Conservation (phyloP, 2,113 vertebrate species). For the Leucopsar rothschildi region DNA sequence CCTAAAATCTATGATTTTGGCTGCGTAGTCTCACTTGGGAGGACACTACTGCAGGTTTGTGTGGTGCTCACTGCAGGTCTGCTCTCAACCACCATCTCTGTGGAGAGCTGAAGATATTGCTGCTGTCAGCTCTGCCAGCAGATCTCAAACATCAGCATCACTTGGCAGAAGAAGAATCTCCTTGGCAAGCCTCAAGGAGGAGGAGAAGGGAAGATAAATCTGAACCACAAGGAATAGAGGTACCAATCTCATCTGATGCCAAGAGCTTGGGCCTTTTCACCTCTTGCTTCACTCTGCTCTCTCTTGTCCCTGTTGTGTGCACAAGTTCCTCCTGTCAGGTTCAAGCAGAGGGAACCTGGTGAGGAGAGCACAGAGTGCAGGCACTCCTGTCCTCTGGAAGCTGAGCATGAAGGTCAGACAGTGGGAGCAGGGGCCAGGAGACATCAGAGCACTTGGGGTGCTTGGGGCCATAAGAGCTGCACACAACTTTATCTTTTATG, state of each 20-base stretch:
- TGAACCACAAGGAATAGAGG: fast-evolving
- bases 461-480: not conserved
- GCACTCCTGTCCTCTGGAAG: not conserved
- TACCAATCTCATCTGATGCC: not conserved
- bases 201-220: not conserved
- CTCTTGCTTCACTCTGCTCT: not conserved
- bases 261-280: not conserved
- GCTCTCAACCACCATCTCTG: not conserved
- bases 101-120: not conserved
- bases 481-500: not conserved
- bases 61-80: not conserved
- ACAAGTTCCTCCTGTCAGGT: not conserved
- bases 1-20: not conserved
- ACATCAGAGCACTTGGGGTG: not conserved
- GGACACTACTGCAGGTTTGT: not conserved
- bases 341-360: not conserved
- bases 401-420: not conserved
- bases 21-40: not conserved
- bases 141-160: not conserved
- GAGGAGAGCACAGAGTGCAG: not conserved
- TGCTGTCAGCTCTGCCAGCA: not conserved
- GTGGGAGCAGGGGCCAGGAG: not conserved
- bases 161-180: not conserved
- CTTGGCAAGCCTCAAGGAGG: not conserved
- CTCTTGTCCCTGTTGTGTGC: not conserved